Evolutionary conservation across 1,140 invertebrate genomes (phyloP).

Genomic region (Pteromalus puparum): DNA sequence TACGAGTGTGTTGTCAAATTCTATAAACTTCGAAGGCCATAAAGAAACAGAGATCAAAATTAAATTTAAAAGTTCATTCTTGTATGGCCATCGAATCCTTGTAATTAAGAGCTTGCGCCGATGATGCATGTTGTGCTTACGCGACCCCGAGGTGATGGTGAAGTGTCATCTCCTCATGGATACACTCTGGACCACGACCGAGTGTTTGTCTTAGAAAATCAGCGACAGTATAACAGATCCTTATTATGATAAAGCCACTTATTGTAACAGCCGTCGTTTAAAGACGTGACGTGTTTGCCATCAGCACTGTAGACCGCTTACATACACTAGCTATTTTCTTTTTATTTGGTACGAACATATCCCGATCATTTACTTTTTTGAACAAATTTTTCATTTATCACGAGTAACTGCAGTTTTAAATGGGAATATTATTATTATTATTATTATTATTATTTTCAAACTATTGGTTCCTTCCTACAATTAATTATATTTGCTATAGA

Average conservation of each 20-base stretch:
- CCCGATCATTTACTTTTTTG: constrained; percentile 25
- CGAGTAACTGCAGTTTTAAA: background rate
- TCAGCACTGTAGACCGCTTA: constrained; percentile 69
- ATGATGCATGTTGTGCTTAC: constrained; percentile 76
- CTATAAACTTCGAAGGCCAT: constrained; percentile 32
- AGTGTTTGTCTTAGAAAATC: constrained; percentile 60
- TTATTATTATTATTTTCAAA: constrained; percentile 2
- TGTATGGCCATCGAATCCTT: constrained; percentile 44
- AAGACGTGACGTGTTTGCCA: constrained; percentile 63
- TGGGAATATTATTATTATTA: constrained; percentile 4
- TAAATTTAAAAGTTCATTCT: background rate
- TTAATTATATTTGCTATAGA: constrained; percentile 8
- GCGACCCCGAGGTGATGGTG: constrained; percentile 73
- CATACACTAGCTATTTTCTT: constrained; percentile 62
- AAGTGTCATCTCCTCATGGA: constrained; percentile 64
- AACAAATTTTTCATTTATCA: background rate
- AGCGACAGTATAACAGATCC: constrained; percentile 60
- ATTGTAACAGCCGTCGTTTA: constrained; percentile 58
- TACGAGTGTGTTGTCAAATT: constrained; percentile 34
- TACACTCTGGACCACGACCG: constrained; percentile 64
- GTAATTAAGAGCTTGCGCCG: constrained; percentile 74
- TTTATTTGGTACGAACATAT: constrained; percentile 49
- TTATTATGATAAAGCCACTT: constrained; percentile 51
- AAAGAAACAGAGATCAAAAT: background rate
- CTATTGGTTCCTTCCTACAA: constrained; percentile 9